These are phyloP conservation scores for Diorhabda sublineata DNA, from an alignment of 1,140 invertebrate species.

Conservation along the genomic window DNA sequence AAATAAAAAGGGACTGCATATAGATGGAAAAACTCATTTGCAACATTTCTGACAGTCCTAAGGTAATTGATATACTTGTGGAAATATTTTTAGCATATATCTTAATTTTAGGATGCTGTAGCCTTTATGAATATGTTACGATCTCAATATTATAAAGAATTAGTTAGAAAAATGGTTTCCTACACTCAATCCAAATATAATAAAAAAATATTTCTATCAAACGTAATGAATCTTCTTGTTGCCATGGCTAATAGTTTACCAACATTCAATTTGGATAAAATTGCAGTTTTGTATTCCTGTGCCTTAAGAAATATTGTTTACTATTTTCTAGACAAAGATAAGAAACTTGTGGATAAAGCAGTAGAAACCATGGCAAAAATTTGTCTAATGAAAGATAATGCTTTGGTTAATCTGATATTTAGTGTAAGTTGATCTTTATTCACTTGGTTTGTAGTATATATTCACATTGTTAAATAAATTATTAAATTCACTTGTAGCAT, in stretches of 20 bases:
- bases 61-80: too few relatives aligned
- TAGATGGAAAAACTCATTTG: too few relatives aligned
- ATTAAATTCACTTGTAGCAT: constrained; percentile 16
- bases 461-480: too few relatives aligned
- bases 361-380: constrained; percentile 25
- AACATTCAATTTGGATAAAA: constrained; percentile 15
- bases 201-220: constrained; percentile 22
- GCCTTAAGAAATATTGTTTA: constrained; percentile 21
- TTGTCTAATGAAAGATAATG: constrained; percentile 19
- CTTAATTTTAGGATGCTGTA: constrained; percentile 25
- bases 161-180: constrained; percentile 20
- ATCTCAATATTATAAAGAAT: constrained; percentile 23
- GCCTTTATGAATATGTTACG: constrained; percentile 26
- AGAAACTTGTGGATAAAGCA: constrained; percentile 19
- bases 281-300: constrained; percentile 23
- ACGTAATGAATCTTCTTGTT: constrained; percentile 24
- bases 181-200: constrained; percentile 24
- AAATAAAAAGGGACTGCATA: too few relatives aligned
- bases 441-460: too few relatives aligned
- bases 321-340: constrained; percentile 23
- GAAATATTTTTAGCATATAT: background rate
- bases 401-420: constrained; percentile 22
- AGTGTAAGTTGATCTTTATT: constrained; percentile 8
- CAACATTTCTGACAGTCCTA: too few relatives aligned
- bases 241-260: constrained; percentile 21